Conservation (phyloP, 2,888 invertebrate species). For the Cephus runcator region DNA sequence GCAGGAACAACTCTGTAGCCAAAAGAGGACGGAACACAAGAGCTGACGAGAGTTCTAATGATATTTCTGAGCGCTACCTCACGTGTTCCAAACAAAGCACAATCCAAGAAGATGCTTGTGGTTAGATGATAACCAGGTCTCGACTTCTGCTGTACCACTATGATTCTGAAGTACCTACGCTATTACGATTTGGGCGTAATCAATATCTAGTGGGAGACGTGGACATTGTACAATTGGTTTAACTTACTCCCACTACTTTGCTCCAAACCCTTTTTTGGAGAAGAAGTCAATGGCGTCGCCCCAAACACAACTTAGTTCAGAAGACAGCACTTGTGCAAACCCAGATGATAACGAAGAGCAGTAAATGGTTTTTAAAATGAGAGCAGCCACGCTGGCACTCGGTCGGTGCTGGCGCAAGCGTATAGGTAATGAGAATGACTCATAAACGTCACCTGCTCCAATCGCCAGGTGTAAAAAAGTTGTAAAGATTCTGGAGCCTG, state of each 20-base stretch:
- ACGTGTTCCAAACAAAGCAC: not conserved
- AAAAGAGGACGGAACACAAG: not conserved
- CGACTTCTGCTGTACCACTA: not conserved
- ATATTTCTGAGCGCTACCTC: not conserved
- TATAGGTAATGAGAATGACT: not conserved
- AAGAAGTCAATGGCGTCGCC: too few relatives aligned
- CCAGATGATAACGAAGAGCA: not conserved
- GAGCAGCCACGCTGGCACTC: not conserved
- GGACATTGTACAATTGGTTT: not conserved
- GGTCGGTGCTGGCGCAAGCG: not conserved
- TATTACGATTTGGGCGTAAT: not conserved
- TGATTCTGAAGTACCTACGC: not conserved
- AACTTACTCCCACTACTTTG: not conserved
- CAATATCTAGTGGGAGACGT: not conserved
- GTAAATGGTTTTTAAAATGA: not conserved
- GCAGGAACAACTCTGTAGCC: conserved; percentile 10
- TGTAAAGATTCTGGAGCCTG: not conserved
- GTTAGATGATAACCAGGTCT: not conserved
- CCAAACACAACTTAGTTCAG: not conserved
- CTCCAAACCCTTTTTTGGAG: too few relatives aligned
- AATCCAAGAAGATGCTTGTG: not conserved
- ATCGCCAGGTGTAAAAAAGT: not conserved
- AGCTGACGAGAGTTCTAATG: not conserved
- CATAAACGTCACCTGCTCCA: not conserved
- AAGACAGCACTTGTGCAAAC: not conserved